phyloP scores from a whole-genome alignment of 1,140 invertebrate species.

The Lethrus apterus region DNA sequence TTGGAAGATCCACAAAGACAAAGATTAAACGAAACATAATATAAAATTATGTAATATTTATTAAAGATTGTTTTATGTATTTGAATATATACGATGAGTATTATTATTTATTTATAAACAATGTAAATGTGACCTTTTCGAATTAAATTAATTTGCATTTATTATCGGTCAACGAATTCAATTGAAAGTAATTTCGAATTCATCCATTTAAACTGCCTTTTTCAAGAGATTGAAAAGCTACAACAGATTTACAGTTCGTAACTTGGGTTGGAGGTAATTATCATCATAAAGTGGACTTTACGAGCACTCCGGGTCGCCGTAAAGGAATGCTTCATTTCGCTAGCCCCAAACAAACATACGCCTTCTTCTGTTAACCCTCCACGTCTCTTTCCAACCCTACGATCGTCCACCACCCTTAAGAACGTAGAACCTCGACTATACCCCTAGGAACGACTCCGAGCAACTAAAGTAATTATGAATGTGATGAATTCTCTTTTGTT shows the following conservation, averaged over 20 bases:
- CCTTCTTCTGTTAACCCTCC: constrained; percentile 16
- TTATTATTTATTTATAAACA: no score
- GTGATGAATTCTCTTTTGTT: constrained; percentile 33
- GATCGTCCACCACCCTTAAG: constrained; percentile 15
- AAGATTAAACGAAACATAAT: not conserved
- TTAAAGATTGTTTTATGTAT: not conserved
- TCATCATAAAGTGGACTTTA: constrained; percentile 57
- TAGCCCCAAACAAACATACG: constrained; percentile 28
- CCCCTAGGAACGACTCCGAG: constrained; percentile 28
- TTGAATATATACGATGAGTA: no score
- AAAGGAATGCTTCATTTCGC: constrained; percentile 55
- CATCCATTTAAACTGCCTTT: no score
- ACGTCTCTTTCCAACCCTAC: constrained; percentile 15
- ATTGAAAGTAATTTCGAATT: no score
- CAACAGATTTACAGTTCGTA: constrained; percentile 14
- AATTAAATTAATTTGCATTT: no score
- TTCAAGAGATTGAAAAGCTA: not conserved
- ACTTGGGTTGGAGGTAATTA: constrained; percentile 43
- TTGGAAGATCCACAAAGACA: not conserved
- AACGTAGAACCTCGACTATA: constrained; percentile 15
- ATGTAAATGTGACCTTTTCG: no score
- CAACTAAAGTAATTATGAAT: constrained; percentile 36
- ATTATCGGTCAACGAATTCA: no score
- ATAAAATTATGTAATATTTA: not conserved
- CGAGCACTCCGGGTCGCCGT: constrained; percentile 50